Base-by-base conservation (phyloP, 2,888 invertebrate genomes). In the Cotesia congregata region DNA sequence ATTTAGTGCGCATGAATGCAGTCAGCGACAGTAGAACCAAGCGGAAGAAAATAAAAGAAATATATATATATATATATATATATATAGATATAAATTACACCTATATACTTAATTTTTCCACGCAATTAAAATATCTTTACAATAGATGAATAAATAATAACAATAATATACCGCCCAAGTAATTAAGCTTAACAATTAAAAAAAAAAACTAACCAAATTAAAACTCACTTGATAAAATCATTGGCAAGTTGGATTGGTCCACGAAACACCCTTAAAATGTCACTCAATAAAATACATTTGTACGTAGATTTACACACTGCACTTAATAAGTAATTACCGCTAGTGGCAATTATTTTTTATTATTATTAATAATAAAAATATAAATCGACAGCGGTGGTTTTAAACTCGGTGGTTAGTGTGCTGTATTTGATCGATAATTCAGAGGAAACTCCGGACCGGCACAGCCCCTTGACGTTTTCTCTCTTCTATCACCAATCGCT, bases 381-480 rank as follows among this genome's bases (percentile, higher is more conserved):
- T 50, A 7, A 30, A 30, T 30, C 30, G 30, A 30, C 30, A 17
- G 5, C 20, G 68, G 59, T 67, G 64, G 69, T 74, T 38, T 67
- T 67, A 62, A 59, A 65, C 38, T 39, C 72, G 40, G 71, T 67
- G 67, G 74, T 67, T 64, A 38, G 64, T 65, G 67, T 72, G 72
- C 67, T 70, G 71, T 86, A 85, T 85, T 86, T 86, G 85, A 86
- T 86, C 85, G 85, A 86, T 86, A 86, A 82, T 84, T 82, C 82
- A 81, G 78, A 81, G 82, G 81, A 81, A 83, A 83, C 80, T 81
- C 81, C 79, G 78, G 71, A 77, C 79, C 81, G 80, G 82, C 79
- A 81, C 81, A 80, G 79, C 80, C 81, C 80, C 80, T 73, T 67
- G 61, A 61, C 72, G 67, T 20, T 15, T 76, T 72, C 50, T 50